Evolutionary conservation across 2,888 invertebrate genomes (phyloP).

Genomic region (Cyclophora punctaria): DNA sequence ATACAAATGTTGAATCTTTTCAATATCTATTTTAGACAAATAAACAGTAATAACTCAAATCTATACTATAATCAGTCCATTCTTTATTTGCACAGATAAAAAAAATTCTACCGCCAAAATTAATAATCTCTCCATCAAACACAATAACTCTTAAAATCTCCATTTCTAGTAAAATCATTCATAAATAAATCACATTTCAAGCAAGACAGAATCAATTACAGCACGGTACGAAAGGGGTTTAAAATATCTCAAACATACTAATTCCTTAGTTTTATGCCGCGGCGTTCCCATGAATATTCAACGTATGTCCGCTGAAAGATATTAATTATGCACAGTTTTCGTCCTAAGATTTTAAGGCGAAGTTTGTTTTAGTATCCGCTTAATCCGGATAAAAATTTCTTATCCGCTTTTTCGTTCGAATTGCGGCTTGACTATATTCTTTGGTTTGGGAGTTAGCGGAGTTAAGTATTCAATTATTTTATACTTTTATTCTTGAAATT

Average conservation of each 20-base stretch:
- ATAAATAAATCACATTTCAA: too few relatives aligned
- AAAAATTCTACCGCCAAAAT: too few relatives aligned
- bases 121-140: too few relatives aligned
- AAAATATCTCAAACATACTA: conserved; percentile 26
- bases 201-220: conserved; percentile 14
- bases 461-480: background rate
- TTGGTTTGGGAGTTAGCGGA: background rate
- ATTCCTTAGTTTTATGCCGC: conserved; percentile 48
- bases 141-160: too few relatives aligned
- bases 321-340: conserved; percentile 61
- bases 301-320: conserved; percentile 50
- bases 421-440: background rate
- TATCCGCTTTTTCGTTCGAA: conserved; percentile 1
- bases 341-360: conserved; percentile 39
- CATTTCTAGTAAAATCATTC: too few relatives aligned
- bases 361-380: conserved; percentile 4
- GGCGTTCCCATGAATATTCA: conserved; percentile 57
- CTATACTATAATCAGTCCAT: too few relatives aligned
- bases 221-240: conserved; percentile 20
- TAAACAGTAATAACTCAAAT: too few relatives aligned
- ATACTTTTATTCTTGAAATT: too few relatives aligned
- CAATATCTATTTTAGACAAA: too few relatives aligned
- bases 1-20: too few relatives aligned
- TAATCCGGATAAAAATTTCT: background rate
- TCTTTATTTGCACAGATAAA: too few relatives aligned